A percentile compares a stretch with the other conserved stretches of the same genome.
phyloP scores from a whole-genome alignment of 1,140 invertebrate species.

The Drosophila teissieri region DNA sequence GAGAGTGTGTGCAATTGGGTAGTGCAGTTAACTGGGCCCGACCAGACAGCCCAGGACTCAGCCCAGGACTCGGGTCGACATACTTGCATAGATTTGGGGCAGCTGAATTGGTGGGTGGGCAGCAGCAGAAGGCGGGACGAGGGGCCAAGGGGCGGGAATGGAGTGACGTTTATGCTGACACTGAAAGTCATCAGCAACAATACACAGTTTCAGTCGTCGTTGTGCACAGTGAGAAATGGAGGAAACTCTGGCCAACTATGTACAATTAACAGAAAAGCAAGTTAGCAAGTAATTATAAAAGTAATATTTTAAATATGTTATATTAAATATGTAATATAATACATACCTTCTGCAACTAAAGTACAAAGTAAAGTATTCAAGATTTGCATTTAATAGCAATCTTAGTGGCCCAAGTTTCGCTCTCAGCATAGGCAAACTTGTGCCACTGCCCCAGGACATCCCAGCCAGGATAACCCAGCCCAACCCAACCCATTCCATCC shows the following conservation, averaged over 20 bases:
- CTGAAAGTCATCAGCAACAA: slow-evolving; percentile 67
- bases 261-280: too few relatives aligned
- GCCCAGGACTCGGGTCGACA: slow-evolving; percentile 55
- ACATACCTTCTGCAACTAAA: too few relatives aligned
- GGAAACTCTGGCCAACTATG: not conserved
- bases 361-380: too few relatives aligned
- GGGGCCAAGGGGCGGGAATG: not conserved
- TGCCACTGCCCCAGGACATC: slow-evolving; percentile 53
- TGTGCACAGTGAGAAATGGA: slow-evolving; percentile 2
- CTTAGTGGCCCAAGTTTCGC: not conserved
- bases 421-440: slow-evolving; percentile 59
- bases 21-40: slow-evolving; percentile 36
- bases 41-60: slow-evolving; percentile 58
- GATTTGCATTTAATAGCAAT: too few relatives aligned
- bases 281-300: too few relatives aligned
- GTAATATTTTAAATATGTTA: not conserved
- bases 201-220: slow-evolving; percentile 28
- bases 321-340: too few relatives aligned
- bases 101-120: slow-evolving; percentile 15
- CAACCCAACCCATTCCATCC: not conserved
- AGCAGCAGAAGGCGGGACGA: not conserved
- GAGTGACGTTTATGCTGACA: slow-evolving; percentile 77
- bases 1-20: slow-evolving; percentile 3
- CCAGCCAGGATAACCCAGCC: not conserved
- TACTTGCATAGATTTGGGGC: slow-evolving; percentile 51